These are phyloP conservation scores for Drosophila melanica DNA, from an alignment of 1,140 invertebrate genomes.

Conservation along the genomic window DNA sequence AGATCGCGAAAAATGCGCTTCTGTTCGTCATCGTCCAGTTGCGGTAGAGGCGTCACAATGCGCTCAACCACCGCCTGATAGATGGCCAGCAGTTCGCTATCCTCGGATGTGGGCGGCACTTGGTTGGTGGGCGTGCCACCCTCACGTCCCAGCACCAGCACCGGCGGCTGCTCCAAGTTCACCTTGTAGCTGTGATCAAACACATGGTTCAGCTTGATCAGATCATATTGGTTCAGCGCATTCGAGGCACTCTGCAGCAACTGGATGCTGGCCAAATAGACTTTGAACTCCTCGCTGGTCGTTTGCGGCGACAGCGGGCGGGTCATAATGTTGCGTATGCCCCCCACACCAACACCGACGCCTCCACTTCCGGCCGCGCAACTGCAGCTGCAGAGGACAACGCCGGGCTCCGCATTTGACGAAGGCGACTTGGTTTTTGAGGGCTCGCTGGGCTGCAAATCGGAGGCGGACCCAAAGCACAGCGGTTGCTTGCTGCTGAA, in stretches of 20 bases:
- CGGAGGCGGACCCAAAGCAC: slow-evolving; percentile 78
- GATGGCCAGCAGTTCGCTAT: slow-evolving; percentile 65
- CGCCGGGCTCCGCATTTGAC: slow-evolving; percentile 14
- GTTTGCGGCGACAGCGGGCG: slow-evolving; percentile 86
- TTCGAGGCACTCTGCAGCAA: slow-evolving; percentile 88
- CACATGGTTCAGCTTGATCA: slow-evolving; percentile 86
- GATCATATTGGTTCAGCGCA: slow-evolving; percentile 85
- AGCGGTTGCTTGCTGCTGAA: slow-evolving; percentile 57
- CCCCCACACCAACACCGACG: slow-evolving; percentile 20
- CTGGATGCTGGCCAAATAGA: slow-evolving; percentile 89
- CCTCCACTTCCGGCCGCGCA: slow-evolving; percentile 69
- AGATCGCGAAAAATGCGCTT: slow-evolving; percentile 90
- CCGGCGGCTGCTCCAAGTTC: slow-evolving; percentile 65
- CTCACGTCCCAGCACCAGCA: slow-evolving; percentile 55
- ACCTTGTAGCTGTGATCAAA: slow-evolving; percentile 85
- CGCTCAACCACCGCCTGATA: slow-evolving; percentile 63
- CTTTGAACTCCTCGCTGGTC: slow-evolving; percentile 88
- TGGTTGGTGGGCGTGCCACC: slow-evolving; percentile 62
- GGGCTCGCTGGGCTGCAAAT: slow-evolving; percentile 67
- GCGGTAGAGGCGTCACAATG: slow-evolving; percentile 51
- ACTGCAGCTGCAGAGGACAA: slow-evolving; percentile 70
- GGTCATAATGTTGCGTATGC: slow-evolving; percentile 86
- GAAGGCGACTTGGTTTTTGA: slow-evolving; percentile 42
- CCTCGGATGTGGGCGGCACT: slow-evolving; percentile 67
- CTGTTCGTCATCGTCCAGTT: slow-evolving; percentile 85